Evolutionary conservation across 2,113 vertebrate genomes (phyloP).

Genomic region (Mobula birostris): DNA sequence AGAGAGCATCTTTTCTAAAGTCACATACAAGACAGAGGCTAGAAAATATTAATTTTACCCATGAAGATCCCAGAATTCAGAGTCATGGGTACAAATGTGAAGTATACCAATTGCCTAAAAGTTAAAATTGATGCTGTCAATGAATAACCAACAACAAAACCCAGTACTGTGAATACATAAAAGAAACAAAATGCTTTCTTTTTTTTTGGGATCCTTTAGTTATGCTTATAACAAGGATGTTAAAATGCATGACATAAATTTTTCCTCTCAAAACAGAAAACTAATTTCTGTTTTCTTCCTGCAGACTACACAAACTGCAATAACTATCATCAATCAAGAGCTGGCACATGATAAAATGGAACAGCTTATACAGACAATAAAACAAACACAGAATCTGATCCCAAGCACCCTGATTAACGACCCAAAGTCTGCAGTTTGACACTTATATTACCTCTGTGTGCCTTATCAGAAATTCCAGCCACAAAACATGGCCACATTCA

Average conservation of each 20-base stretch:
- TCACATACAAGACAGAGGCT: not conserved
- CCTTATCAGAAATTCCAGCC: constrained; percentile 40
- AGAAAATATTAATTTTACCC: not conserved
- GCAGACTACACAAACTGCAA: constrained; percentile 18
- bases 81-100: not conserved
- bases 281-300: constrained; percentile 1
- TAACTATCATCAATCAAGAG: constrained; percentile 37
- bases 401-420: constrained; percentile 37
- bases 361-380: constrained; percentile 26
- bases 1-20: not conserved
- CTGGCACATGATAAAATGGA: constrained; percentile 38
- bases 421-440: not conserved
- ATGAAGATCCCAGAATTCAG: not conserved
- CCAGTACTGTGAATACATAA: not conserved
- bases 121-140: not conserved
- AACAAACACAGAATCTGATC: constrained; percentile 31
- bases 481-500: not conserved
- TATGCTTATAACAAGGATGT: not conserved
- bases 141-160: not conserved
- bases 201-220: not conserved
- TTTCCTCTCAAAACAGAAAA: constrained; percentile 5
- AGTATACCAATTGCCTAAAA: not conserved
- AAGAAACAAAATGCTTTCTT: not conserved
- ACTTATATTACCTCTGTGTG: constrained; percentile 29
- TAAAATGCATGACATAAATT: not conserved